Evolutionary conservation across 2,113 vertebrate genomes (phyloP), one percentile per base, ranked within the genome.

Genomic region (Sinosuthora webbiana): DNA sequence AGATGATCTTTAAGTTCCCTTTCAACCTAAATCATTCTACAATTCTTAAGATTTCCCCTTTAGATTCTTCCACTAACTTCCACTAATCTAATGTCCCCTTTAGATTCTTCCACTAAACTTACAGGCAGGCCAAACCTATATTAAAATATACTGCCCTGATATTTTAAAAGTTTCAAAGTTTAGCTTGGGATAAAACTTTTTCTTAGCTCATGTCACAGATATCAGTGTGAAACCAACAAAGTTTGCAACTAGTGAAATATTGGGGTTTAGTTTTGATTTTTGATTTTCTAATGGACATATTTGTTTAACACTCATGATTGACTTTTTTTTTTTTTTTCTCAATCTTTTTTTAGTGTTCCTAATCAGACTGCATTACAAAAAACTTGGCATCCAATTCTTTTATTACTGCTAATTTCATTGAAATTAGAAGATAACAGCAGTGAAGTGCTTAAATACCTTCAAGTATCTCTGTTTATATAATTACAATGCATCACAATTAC

Each of bases 241-340:
- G 9, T 47, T 55, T 57, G 9, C 8, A 76, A 25, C 10, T 67
- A 41, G 3, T 63, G 42, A 80, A 75, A 70, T 12, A 49, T 1
- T 3, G 3, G 6, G 0, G 0, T 6, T 33, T n/a, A 42, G 3
- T 15, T 77, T 47, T 13, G 4, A 0, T 15, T 62, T 53, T 20
- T 49, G 0, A 5, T 64, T 74, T 59, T 30, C 25, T 30, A 47
- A 30, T 31, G 3, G 5, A 30, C 2, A 25, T 10, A 55, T 68
- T 20, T 50, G 74, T 57, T 69, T 77, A 53, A 37, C 9, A 33
- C 1, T 49, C 2, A 30, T 31, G 44, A 52, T 1, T 44, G 10
- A 42, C 5, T 7, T 10, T 39, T 12, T 12, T 7, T 10, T 39
- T 12, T 12, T 35, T 70, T 67, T 59, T 47, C 9, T 20, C 10